These are phyloP conservation scores for Mus spretus DNA, from an alignment of 2,797 vertebrate species.

Conservation along the genomic window DNA sequence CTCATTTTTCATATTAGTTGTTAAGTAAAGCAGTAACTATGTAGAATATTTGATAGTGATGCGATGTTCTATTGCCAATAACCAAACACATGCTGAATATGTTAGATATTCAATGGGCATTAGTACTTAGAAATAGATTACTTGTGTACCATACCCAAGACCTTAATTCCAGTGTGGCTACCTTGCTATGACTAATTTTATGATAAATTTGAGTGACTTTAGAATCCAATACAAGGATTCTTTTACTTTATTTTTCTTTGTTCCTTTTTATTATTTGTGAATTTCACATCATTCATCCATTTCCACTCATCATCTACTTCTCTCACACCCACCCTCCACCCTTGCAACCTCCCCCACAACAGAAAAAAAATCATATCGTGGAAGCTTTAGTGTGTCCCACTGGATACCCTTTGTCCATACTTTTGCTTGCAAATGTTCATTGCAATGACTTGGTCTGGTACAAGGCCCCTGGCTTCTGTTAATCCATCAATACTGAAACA, in stretches of 20 bases:
- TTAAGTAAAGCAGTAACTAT: conserved; percentile 9
- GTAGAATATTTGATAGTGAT: conserved; percentile 8
- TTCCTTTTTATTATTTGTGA: not conserved
- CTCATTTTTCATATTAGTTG: conserved; percentile 23
- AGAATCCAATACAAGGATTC: not conserved
- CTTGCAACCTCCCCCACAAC: not conserved
- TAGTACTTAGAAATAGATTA: not conserved
- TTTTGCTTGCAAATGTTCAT: not conserved
- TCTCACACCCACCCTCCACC: not conserved
- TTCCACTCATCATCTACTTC: not conserved
- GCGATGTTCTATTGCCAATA: conserved; percentile 6
- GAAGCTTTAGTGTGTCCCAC: not conserved
- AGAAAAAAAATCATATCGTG: not conserved
- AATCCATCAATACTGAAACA: not conserved
- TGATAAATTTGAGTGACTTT: not conserved
- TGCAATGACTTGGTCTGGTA: not conserved
- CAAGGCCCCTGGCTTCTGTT: not conserved
- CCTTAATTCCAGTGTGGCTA: not conserved
- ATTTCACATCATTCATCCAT: not conserved
- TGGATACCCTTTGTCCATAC: not conserved
- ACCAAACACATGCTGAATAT: not conserved
- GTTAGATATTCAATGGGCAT: not conserved
- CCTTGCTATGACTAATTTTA: not conserved
- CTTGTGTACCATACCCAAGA: not conserved
- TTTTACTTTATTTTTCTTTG: not conserved